Evolutionary conservation across 2,797 vertebrate genomes (phyloP).

Genomic region (Varecia variegata): DNA sequence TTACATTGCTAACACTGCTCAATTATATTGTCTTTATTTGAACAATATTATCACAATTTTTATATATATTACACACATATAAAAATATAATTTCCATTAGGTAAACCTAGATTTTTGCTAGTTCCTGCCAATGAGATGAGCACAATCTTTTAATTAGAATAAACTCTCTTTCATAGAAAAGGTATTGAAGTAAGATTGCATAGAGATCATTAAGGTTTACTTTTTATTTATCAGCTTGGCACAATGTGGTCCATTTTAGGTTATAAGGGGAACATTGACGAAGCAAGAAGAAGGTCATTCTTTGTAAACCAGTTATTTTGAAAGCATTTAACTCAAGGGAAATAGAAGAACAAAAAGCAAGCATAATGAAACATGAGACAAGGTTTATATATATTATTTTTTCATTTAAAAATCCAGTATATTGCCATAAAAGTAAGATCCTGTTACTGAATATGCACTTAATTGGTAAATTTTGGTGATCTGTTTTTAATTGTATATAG

Average conservation of each 20-base stretch:
- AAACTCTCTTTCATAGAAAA: not conserved
- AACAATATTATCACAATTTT: not conserved
- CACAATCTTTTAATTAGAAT: not conserved
- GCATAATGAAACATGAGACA: not conserved
- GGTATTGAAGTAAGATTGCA: not conserved
- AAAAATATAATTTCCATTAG: not conserved
- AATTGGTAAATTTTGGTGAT: not conserved
- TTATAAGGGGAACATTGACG: not conserved
- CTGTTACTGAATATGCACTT: not conserved
- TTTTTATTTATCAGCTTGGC: not conserved
- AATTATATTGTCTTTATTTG: not conserved
- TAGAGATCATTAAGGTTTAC: not conserved
- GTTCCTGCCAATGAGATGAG: not conserved
- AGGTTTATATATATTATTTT: not conserved
- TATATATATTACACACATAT: not conserved
- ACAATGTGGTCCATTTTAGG: not conserved
- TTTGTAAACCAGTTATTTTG: not conserved
- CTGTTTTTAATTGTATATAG: not conserved
- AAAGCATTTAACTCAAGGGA: not conserved
- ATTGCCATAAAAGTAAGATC: not conserved
- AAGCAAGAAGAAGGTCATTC: not conserved
- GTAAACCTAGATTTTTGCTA: not conserved
- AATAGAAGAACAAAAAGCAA: not conserved
- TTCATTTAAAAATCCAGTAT: not conserved
- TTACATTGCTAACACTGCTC: not conserved